Evolutionary conservation across 1,140 invertebrate genomes (phyloP).

Genomic region (Atta colombica): DNA sequence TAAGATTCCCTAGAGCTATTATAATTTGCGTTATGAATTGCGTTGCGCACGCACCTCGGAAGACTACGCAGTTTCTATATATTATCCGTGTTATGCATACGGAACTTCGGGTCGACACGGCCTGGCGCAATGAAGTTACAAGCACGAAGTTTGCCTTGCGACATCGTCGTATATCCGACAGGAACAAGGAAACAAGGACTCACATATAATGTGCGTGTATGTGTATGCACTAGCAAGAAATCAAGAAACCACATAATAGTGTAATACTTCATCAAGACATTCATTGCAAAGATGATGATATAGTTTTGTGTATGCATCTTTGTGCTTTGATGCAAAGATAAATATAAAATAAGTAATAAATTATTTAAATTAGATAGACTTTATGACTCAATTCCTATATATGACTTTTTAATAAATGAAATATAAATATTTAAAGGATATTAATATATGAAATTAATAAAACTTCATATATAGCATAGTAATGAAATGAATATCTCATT

Average conservation of each 20-base stretch:
- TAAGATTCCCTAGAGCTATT: background rate
- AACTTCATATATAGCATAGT: background rate
- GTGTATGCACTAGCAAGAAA: conserved; percentile 28
- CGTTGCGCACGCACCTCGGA: conserved; percentile 24
- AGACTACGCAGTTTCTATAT: conserved; percentile 58
- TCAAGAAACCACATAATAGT: conserved; percentile 53
- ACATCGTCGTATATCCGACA: conserved; percentile 55
- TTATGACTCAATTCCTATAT: background rate
- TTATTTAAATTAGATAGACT: background rate
- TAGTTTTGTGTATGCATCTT: background rate
- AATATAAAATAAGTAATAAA: conserved; percentile 7
- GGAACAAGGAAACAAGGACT: conserved; percentile 53
- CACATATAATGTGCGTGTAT: background rate
- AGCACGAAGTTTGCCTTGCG: conserved; percentile 56
- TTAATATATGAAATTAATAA: background rate
- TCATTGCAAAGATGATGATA: conserved; percentile 3
- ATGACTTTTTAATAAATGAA: background rate
- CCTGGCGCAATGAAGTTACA: conserved; percentile 60
- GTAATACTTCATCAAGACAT: conserved; percentile 46
- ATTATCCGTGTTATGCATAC: conserved; percentile 55
- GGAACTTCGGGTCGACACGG: conserved; percentile 52
- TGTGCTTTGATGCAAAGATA: background rate
- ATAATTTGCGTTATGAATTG: conserved; percentile 36
- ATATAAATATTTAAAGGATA: background rate
- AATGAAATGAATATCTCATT: background rate